Conservation (phyloP, 2,113 vertebrate genomes). For the Datnioides undecimradiatus region DNA sequence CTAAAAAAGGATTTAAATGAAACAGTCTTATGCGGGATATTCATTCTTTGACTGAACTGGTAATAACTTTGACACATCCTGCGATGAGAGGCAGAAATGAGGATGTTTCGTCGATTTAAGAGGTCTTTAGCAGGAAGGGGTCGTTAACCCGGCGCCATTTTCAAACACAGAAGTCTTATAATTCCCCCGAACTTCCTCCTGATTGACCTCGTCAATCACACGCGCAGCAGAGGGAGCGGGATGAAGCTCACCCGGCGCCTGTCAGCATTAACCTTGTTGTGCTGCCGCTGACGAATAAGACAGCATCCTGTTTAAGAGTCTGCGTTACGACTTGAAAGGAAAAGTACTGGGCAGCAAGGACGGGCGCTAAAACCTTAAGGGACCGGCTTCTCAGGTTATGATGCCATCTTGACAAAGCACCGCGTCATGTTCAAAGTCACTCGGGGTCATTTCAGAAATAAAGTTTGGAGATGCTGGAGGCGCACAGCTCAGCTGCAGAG, state of each 20-base stretch:
- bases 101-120: neutral
- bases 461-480: conserved; percentile 9
- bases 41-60: neutral
- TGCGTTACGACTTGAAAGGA: conserved; percentile 12
- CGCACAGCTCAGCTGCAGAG: conserved; percentile 20
- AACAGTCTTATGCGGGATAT: no score
- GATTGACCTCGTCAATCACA: neutral
- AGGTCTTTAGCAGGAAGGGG: no score
- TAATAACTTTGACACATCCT: neutral
- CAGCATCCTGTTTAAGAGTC: conserved; percentile 13
- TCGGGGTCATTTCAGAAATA: conserved; percentile 41
- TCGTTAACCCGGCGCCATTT: neutral
- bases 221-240: neutral
- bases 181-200: neutral
- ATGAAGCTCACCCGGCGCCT: neutral
- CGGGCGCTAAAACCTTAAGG: conserved; percentile 27
- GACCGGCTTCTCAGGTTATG: conserved; percentile 45
- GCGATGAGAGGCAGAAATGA: no score
- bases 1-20: no score
- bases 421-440: conserved; percentile 36
- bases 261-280: conserved; percentile 33
- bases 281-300: conserved; percentile 21
- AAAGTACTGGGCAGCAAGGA: conserved; percentile 21
- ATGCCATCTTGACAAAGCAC: conserved; percentile 56
- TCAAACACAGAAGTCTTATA: neutral